phyloP scores from a whole-genome alignment of 2,797 vertebrate genomes.

The Corythornis leucogaster region DNA sequence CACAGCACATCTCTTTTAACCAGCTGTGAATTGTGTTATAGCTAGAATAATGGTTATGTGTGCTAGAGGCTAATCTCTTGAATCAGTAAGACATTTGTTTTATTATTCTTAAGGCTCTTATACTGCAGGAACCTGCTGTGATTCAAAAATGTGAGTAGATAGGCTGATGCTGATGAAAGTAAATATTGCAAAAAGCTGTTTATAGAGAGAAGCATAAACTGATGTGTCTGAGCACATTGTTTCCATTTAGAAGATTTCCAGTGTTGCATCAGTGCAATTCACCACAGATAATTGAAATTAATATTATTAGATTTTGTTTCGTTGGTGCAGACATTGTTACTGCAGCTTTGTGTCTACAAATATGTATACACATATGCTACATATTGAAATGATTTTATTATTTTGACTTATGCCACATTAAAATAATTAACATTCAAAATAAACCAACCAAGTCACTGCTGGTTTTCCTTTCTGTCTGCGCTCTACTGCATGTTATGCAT shows the following conservation, averaged over 20 bases:
- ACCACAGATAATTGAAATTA: background rate
- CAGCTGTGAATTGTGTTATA: conserved; percentile 26
- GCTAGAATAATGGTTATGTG: conserved; percentile 5
- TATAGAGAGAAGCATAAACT: background rate
- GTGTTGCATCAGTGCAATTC: background rate
- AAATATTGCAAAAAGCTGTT: conserved; percentile 6
- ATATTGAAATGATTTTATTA: background rate
- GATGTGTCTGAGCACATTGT: background rate
- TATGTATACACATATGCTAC: fast-evolving
- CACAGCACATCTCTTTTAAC: conserved; percentile 6
- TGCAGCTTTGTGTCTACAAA: background rate
- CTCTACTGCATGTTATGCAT: background rate
- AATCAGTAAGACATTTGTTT: conserved; percentile 47
- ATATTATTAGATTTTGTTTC: background rate
- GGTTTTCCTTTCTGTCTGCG: background rate
- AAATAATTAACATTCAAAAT: background rate
- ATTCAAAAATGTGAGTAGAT: background rate
- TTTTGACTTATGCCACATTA: background rate
- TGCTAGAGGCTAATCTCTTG: conserved; percentile 41
- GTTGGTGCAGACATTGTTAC: background rate
- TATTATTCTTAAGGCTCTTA: conserved; percentile 16
- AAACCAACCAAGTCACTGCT: background rate
- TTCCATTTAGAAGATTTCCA: conserved; percentile 12
- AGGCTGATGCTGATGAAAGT: background rate
- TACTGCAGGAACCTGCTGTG: background rate